Conservation (phyloP, 2,888 invertebrate genomes). For the Sarcophaga rosellei region DNA sequence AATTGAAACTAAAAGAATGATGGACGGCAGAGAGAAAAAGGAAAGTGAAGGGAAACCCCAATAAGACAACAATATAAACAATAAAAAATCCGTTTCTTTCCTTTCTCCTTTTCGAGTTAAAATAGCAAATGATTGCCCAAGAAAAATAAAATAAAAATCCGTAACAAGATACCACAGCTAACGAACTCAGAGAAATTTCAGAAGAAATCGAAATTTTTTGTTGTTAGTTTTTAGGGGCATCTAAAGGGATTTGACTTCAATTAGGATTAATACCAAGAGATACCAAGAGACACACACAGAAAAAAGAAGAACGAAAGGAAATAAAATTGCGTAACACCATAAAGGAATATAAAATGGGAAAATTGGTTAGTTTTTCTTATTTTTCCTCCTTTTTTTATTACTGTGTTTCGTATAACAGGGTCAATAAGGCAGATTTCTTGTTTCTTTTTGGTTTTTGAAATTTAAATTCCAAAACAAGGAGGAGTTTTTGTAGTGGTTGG, state of each 20-base stretch:
- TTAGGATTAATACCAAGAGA: conserved; percentile 79
- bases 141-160: too few species aligned
- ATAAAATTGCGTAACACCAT: conserved; percentile 48
- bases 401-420: background rate
- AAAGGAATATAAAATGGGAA: background rate
- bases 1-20: too few species aligned
- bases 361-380: too few species aligned
- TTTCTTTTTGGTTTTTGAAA: background rate
- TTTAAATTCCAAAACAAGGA: too few species aligned
- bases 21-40: too few species aligned
- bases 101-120: too few species aligned
- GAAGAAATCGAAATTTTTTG: conserved; percentile 41
- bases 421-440: background rate
- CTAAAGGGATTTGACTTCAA: conserved; percentile 79
- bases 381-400: too few species aligned
- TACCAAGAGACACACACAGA: conserved; percentile 68
- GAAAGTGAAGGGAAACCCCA: too few species aligned
- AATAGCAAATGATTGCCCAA: too few species aligned
- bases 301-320: conserved; percentile 44
- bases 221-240: conserved; percentile 65
- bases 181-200: conserved; percentile 70
- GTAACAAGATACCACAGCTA: conserved; percentile 69
- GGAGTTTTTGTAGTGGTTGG: too few species aligned
- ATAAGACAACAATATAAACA: too few species aligned
- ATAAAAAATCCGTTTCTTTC: too few species aligned